Percentiles rank a stretch among this genome's conserved stretches.
These are phyloP conservation scores for Tiliacea aurago DNA, from an alignment of 2,888 invertebrate species.

Conservation along the genomic window DNA sequence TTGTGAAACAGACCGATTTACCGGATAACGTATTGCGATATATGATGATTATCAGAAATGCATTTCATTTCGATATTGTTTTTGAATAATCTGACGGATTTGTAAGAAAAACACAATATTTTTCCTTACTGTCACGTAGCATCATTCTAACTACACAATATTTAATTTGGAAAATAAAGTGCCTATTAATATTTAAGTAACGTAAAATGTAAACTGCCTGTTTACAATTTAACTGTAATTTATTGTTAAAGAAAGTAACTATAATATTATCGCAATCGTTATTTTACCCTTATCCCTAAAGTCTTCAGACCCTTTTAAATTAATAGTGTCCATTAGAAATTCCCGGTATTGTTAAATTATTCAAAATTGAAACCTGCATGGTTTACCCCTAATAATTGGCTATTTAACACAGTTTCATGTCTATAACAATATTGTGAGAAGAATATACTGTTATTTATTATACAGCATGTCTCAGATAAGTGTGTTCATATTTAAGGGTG, in stretches of 20 bases:
- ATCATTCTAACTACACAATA: not conserved
- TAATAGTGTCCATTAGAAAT: constrained; percentile 45
- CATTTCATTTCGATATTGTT: not conserved
- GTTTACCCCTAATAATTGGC: constrained; percentile 54
- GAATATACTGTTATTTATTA: not conserved
- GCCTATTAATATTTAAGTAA: too few species aligned
- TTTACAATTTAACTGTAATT: not conserved
- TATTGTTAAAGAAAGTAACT: not conserved
- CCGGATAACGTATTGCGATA: constrained; percentile 37
- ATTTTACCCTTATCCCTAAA: constrained; percentile 2
- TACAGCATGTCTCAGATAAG: not conserved
- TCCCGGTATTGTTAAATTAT: constrained; percentile 31
- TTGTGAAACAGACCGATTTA: constrained; percentile 10
- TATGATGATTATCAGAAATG: not conserved
- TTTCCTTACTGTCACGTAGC: not conserved
- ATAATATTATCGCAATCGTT: constrained; percentile 27
- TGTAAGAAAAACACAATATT: not conserved
- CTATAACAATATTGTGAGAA: constrained; percentile 29
- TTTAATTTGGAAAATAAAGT: not conserved
- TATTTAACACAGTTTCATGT: constrained; percentile 15
- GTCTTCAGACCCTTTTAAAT: constrained; percentile 13
- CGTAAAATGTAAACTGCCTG: too few species aligned
- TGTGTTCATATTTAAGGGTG: not conserved
- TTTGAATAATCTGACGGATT: too few species aligned
- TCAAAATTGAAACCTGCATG: constrained; percentile 58